These are phyloP conservation scores for Bombus impatiens DNA, from an alignment of 1,140 invertebrate species.

Conservation along the genomic window DNA sequence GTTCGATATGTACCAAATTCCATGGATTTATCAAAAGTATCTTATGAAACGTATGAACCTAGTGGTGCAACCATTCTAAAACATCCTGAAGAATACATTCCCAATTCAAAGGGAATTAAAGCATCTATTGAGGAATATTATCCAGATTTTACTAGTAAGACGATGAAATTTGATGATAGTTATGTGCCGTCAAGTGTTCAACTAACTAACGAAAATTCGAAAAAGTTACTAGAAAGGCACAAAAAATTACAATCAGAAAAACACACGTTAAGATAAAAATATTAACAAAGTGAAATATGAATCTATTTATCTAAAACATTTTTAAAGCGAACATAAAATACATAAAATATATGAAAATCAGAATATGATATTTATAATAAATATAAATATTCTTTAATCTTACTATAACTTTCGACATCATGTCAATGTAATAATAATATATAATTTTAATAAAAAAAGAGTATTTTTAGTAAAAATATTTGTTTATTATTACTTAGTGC, in stretches of 20 bases:
- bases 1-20: constrained; percentile 70
- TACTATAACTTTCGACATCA: neutral
- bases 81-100: constrained; percentile 65
- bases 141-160: constrained; percentile 69
- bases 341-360: neutral
- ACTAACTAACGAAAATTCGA: constrained; percentile 17
- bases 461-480: constrained; percentile 41
- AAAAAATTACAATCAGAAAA: constrained; percentile 30
- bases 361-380: neutral
- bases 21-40: constrained; percentile 38
- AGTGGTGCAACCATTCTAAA: neutral
- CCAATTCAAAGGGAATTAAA: constrained; percentile 67
- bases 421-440: constrained; percentile 27
- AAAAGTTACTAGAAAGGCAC: neutral
- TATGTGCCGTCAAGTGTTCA: constrained; percentile 69
- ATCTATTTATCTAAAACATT: constrained; percentile 41
- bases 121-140: constrained; percentile 67
- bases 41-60: constrained; percentile 69
- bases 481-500: neutral
- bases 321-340: neutral
- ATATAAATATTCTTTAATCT: constrained; percentile 9
- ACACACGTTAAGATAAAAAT: neutral
- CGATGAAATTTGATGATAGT: constrained; percentile 70
- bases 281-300: constrained; percentile 28
- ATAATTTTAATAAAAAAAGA: constrained; percentile 49